Percentiles rank a stretch among this genome's conserved stretches.
phyloP scores from a whole-genome alignment of 2,113 vertebrate genomes.

The Rhodinocichla rosea region DNA sequence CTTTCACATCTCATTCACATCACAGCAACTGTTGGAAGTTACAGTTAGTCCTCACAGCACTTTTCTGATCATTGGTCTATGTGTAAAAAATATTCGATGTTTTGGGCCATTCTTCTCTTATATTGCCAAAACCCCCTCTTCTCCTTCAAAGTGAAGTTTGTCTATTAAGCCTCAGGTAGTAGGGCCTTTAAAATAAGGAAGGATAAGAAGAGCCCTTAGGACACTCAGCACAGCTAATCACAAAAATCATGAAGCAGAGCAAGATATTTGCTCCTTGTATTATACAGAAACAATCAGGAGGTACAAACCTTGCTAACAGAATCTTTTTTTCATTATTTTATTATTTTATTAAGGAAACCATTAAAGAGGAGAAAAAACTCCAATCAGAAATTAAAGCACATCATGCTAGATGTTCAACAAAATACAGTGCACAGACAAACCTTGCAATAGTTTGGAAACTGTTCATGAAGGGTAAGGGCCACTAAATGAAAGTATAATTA shows the following conservation, averaged over 20 bases:
- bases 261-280: neutral
- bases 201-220: neutral
- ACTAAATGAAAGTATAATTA: neutral
- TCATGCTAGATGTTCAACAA: rapidly evolving
- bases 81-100: neutral
- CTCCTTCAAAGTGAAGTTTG: neutral
- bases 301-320: neutral
- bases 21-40: neutral
- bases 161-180: neutral
- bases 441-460: neutral
- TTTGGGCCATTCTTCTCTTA: neutral
- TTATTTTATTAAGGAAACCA: neutral
- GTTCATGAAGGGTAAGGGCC: neutral
- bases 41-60: neutral
- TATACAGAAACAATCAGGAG: neutral
- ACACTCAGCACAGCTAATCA: neutral
- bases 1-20: neutral
- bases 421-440: neutral
- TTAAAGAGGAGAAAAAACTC: neutral
- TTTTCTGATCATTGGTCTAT: neutral
- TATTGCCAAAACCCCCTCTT: neutral
- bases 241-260: neutral
- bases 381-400: neutral
- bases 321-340: neutral
- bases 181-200: neutral